Evolutionary conservation across 64 coral and sea anemone species (phyloP), one percentile per base, ranked within the genome.

Genomic region (Montipora foliosa): DNA sequence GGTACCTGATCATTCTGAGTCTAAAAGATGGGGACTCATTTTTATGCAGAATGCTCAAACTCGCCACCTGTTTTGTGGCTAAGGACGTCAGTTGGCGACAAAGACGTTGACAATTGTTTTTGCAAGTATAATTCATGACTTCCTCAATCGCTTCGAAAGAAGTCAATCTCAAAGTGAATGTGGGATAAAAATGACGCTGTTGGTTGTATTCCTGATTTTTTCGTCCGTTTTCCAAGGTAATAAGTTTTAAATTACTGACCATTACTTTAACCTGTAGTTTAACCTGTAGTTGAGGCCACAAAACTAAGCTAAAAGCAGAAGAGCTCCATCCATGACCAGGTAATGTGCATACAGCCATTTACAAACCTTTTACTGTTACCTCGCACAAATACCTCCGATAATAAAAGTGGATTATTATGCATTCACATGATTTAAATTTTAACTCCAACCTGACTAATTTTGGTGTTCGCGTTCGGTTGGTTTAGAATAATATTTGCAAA

Each of bases 51-150:
- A 45, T 29, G 6, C 14, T 49, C 57, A 45, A 46, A 11, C 5
- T 47, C 60, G 81, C 17, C 81, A 84, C 81, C 81, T 68, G 81
- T 48, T 68, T 47, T 84, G 81, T 15, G 81, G 81, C n/a, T 84
- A 44, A 37, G 44, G 25, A 19, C 0, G 37, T 2, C 37, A 37
- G 37, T n/a, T 14, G 68, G 44, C 37, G 81, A 67, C 60, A 16
- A 19, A 84, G 12, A 37, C 37, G 37, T 84, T 48, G 5, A 47
- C 3, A 52, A 29, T 14, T 37, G 12, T 29, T 45, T 76, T 76
- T 16, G 22, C 29, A 45, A 9, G 44, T 76, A 45, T 12, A 37
- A 76, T 47, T 12, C 46, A 46, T 76, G 44, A 47, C 29, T 15
- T 37, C 44, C 2, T 76, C 74, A 15, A 76, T 15, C 29, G 10